Conservation (phyloP, 2,113 vertebrate genomes). For the Podarcis raffonei region DNA sequence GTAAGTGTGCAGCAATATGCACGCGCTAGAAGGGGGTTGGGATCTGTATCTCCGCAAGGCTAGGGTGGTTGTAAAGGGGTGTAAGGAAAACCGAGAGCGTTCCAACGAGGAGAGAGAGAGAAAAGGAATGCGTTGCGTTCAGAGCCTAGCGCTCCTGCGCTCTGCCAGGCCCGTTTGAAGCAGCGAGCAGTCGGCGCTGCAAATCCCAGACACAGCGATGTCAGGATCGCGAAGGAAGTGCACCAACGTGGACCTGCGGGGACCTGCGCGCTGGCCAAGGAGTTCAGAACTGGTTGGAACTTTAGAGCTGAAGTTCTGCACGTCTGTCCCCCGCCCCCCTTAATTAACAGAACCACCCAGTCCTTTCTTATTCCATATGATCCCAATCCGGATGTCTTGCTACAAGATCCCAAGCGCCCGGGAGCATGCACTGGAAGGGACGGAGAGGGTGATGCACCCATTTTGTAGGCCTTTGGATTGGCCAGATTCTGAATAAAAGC, state of each 20-base stretch:
- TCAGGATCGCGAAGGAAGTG: neutral
- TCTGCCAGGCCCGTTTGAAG: neutral
- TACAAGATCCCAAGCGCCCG: neutral
- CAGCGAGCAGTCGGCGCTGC: too few relatives aligned
- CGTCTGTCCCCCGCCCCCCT: too few relatives aligned
- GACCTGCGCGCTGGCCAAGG: neutral
- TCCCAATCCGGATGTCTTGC: neutral
- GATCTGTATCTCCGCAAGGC: too few relatives aligned
- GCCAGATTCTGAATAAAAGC: too few relatives aligned
- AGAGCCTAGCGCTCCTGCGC: neutral
- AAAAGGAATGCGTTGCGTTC: too few relatives aligned
- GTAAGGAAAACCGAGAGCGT: too few relatives aligned
- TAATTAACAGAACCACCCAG: neutral
- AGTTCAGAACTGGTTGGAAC: neutral
- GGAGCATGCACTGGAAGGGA: neutral
- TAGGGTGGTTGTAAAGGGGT: too few relatives aligned
- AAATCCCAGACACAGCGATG: neutral
- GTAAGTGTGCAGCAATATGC: too few relatives aligned
- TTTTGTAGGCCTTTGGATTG: neutral
- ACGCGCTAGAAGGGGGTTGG: too few relatives aligned
- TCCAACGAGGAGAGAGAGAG: too few relatives aligned
- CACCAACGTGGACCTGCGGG: neutral
- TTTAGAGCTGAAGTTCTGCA: neutral
- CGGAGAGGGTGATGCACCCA: too few relatives aligned
- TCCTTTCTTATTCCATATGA: too few relatives aligned